phyloP scores from a whole-genome alignment of 2,888 invertebrate genomes.

The Strigamia transsilvanica region DNA sequence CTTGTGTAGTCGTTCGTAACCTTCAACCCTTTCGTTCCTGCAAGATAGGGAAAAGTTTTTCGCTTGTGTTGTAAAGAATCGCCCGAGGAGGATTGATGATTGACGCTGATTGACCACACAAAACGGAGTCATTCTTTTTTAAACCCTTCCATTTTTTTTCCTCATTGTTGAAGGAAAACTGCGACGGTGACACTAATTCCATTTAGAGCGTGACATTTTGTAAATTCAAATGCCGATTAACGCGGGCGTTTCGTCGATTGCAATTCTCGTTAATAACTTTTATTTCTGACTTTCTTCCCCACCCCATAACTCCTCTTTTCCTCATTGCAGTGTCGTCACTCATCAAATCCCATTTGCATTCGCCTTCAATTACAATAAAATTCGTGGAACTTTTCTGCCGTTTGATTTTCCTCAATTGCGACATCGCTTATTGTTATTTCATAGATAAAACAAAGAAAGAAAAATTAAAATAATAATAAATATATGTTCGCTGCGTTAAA shows the following conservation, averaged over 20 bases:
- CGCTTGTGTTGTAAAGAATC: neutral
- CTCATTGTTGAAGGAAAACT: constrained; percentile 35
- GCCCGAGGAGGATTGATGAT: constrained; percentile 32
- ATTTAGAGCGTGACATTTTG: constrained; percentile 43
- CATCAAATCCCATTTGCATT: constrained; percentile 44
- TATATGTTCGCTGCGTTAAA: neutral
- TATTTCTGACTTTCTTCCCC: constrained; percentile 29
- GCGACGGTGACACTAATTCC: constrained; percentile 18
- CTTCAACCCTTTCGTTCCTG: neutral
- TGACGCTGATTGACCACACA: constrained; percentile 39
- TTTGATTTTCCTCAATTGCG: constrained; percentile 22
- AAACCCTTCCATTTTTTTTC: neutral
- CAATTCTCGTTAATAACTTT: constrained; percentile 42
- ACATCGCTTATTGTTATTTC: neutral
- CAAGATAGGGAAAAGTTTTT: neutral
- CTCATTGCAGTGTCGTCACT: constrained; percentile 30
- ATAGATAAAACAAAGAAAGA: constrained; percentile 23
- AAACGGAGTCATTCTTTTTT: constrained; percentile 17
- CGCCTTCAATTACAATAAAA: constrained; percentile 38
- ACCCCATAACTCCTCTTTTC: constrained; percentile 20
- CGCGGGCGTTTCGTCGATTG: constrained; percentile 44
- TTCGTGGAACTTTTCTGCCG: constrained; percentile 7
- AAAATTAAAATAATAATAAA: neutral
- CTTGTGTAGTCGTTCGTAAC: neutral
- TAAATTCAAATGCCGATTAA: constrained; percentile 44